These are phyloP conservation scores for Cryptops parisi DNA, from an alignment of 2,888 invertebrate species.

Conservation along the genomic window DNA sequence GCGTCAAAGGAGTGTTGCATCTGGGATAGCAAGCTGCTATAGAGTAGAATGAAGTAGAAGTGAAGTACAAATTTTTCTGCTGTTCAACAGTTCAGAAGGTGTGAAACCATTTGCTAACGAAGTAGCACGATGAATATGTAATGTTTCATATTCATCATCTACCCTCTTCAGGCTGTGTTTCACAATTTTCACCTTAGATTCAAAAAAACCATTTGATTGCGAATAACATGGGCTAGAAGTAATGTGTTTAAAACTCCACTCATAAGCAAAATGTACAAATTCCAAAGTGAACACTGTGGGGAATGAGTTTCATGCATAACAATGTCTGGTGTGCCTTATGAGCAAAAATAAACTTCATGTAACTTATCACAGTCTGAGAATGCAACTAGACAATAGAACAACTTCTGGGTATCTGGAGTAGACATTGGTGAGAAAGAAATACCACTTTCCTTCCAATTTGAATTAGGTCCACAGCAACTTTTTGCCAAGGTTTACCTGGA, in stretches of 20 bases:
- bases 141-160: neutral
- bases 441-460: neutral
- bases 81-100: neutral
- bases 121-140: neutral
- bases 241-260: neutral
- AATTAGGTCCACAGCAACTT: no score
- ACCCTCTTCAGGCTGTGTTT: neutral
- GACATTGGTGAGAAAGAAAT: neutral
- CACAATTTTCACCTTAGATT: constrained; percentile 5
- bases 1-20: neutral
- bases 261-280: neutral
- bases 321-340: neutral
- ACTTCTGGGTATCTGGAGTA: neutral
- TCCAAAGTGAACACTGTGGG: neutral
- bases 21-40: neutral
- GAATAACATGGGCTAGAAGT: constrained; percentile 3
- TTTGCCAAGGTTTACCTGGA: no score
- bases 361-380: neutral
- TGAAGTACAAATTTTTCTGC: neutral
- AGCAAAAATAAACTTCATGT: constrained; percentile 2
- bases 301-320: constrained; percentile 1
- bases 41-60: neutral
- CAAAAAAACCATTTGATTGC: neutral
- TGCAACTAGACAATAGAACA: neutral
- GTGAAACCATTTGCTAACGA: constrained; percentile 1